Percentiles rank a stretch among this genome's conserved stretches.
phyloP scores from a whole-genome alignment of 1,140 invertebrate genomes.

The Pachypeltis micranthus region DNA sequence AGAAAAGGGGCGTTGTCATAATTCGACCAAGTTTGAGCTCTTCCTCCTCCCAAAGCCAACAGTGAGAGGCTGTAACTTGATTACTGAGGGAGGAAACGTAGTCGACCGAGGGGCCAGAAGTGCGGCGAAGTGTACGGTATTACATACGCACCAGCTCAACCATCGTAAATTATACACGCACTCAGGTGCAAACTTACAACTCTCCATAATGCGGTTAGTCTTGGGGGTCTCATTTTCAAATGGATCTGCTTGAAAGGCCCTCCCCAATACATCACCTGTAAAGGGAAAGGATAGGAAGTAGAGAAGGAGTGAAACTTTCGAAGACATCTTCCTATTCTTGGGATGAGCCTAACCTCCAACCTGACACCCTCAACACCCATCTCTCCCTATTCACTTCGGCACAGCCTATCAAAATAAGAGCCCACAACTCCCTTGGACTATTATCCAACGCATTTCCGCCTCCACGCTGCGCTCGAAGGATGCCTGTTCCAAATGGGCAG shows the following conservation, averaged over 20 bases:
- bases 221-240: conserved; percentile 7
- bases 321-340: no score
- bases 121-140: no score
- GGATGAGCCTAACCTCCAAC: no score
- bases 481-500: no score
- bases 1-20: conserved; percentile 9
- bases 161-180: conserved; percentile 11
- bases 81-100: background rate
- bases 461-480: no score
- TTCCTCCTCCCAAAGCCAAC: background rate
- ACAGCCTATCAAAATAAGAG: no score
- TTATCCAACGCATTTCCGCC: no score
- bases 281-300: no score
- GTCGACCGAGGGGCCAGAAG: no score
- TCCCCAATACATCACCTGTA: no score
- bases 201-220: conserved; percentile 4
- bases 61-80: background rate
- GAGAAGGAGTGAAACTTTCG: no score
- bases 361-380: background rate
- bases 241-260: conserved; percentile 3
- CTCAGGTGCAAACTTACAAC: conserved; percentile 16
- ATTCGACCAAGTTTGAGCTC: background rate
- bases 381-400: background rate
- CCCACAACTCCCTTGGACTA: no score
- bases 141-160: conserved; percentile 1